Conservation (phyloP, 2,113 vertebrate genomes). For the Sphaerodactylus townsendi region DNA sequence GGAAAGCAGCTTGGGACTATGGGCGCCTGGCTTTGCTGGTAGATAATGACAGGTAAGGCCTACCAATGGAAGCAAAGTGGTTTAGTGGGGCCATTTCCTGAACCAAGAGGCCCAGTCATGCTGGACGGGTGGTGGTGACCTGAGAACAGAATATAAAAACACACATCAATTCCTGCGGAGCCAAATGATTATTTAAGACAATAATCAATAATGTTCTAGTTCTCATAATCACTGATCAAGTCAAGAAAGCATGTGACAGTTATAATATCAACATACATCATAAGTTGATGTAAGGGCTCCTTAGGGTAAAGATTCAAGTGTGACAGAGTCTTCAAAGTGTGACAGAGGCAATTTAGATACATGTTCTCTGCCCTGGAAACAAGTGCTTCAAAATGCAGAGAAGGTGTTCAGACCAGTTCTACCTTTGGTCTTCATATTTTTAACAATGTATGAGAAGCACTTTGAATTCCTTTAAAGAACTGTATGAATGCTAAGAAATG, state of each 20-base stretch:
- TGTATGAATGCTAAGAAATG: background rate
- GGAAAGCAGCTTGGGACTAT: constrained; percentile 97
- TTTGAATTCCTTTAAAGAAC: background rate
- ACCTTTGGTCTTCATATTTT: background rate
- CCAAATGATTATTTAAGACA: background rate
- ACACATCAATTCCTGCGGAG: background rate
- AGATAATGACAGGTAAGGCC: constrained; percentile 91
- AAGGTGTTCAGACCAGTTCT: background rate
- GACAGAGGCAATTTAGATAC: too few relatives aligned
- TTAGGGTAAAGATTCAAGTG: background rate
- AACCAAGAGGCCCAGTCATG: background rate
- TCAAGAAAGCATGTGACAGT: background rate
- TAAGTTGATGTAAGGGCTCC: background rate
- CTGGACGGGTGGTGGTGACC: too few relatives aligned
- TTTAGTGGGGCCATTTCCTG: background rate
- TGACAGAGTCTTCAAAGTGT: background rate
- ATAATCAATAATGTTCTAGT: background rate
- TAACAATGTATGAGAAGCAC: background rate
- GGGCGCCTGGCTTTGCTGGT: constrained; percentile 93
- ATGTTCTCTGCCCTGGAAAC: background rate
- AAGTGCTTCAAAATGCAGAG: background rate
- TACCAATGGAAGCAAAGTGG: background rate
- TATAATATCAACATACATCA: background rate
- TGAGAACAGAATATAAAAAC: background rate
- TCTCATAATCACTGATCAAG: background rate